Percentiles rank a stretch among this genome's conserved stretches.
Evolutionary conservation across 2,888 invertebrate genomes (phyloP).

Genomic region (Gerris lacustris): DNA sequence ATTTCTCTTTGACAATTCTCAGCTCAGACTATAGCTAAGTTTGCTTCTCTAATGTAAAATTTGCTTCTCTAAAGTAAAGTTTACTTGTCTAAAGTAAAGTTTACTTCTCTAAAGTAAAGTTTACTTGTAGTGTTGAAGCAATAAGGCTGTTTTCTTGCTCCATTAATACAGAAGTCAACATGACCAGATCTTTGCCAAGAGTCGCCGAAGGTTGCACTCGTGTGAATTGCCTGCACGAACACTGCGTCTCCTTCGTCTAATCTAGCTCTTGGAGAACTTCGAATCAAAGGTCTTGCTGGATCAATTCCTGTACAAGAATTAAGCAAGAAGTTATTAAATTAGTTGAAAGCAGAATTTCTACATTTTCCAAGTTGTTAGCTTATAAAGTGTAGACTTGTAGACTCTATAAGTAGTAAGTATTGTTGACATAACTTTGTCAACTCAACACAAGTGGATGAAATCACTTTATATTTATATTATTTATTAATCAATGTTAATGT

Average conservation of each 20-base stretch:
- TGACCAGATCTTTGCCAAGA: slow-evolving; percentile 54
- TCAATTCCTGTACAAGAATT: slow-evolving; percentile 46
- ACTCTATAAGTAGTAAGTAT: not conserved
- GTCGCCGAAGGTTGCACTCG: slow-evolving; percentile 68
- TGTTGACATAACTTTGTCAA: too few species aligned
- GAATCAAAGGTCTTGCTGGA: slow-evolving; percentile 60
- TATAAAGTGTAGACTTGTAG: not conserved
- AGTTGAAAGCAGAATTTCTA: too few species aligned
- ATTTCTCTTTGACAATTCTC: too few species aligned
- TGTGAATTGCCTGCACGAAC: slow-evolving; percentile 65
- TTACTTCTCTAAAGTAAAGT: slow-evolving; percentile 26
- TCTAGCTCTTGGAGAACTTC: slow-evolving; percentile 49
- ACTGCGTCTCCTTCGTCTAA: slow-evolving; percentile 61
- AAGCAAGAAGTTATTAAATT: too few species aligned
- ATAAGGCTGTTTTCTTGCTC: slow-evolving; percentile 61
- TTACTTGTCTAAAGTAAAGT: too few species aligned
- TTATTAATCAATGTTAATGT: too few species aligned
- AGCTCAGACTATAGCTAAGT: too few species aligned
- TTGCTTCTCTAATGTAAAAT: too few species aligned
- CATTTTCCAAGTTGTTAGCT: not conserved
- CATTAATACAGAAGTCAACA: slow-evolving; percentile 69
- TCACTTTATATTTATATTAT: too few species aligned
- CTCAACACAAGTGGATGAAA: too few species aligned
- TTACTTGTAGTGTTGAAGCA: slow-evolving; percentile 58
- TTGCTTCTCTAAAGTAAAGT: too few species aligned